Evolutionary conservation across 2,888 invertebrate genomes (phyloP).

Genomic region (Lasioglossum figueresi): DNA sequence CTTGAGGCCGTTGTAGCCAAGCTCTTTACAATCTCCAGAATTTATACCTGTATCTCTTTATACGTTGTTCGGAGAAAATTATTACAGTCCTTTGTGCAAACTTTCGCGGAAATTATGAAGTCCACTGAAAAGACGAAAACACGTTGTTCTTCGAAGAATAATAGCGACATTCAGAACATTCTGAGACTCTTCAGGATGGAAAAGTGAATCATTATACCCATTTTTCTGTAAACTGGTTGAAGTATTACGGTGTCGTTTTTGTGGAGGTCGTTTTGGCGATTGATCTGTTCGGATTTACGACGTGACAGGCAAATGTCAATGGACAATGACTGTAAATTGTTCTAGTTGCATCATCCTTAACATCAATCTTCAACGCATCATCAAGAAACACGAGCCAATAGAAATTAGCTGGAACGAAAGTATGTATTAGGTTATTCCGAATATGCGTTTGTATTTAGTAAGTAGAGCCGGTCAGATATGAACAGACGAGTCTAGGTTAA

Average conservation of each 20-base stretch:
- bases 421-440: background rate
- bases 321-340: background rate
- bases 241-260: background rate
- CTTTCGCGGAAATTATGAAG: background rate
- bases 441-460: background rate
- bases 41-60: background rate
- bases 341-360: background rate
- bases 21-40: background rate
- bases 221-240: background rate
- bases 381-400: background rate
- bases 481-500: background rate
- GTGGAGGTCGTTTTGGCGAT: background rate
- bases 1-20: background rate
- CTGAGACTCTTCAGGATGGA: background rate
- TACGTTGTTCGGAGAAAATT: constrained; percentile 4
- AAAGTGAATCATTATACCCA: background rate
- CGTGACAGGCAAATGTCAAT: background rate
- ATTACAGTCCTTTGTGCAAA: background rate
- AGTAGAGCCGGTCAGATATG: background rate
- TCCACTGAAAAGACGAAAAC: background rate
- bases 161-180: background rate
- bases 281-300: background rate
- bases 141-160: background rate
- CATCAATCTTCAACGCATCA: background rate
- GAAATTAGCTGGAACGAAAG: background rate